These are phyloP conservation scores for Sialis fuliginosa DNA, from an alignment of 2,888 invertebrate genomes.

Conservation along the genomic window DNA sequence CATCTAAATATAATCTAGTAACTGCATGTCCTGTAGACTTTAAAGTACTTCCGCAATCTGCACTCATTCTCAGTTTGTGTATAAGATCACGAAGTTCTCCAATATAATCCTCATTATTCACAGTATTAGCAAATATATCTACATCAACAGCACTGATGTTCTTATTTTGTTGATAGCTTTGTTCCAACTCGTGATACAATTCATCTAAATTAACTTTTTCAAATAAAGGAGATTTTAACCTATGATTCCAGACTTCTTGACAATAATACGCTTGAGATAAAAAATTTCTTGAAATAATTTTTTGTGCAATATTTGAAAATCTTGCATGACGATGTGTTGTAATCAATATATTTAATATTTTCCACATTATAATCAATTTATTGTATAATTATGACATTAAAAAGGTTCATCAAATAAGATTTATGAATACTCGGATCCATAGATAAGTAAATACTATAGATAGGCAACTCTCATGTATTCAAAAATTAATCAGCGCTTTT, in stretches of 20 bases:
- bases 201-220: slow-evolving; percentile 41
- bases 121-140: slow-evolving; percentile 60
- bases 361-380: too few species aligned
- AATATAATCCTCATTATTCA: slow-evolving; percentile 33
- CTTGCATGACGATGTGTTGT: too few species aligned
- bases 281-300: slow-evolving; percentile 20
- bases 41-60: slow-evolving; percentile 48
- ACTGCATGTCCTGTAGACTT: slow-evolving; percentile 74
- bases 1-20: slow-evolving; percentile 38
- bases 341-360: too few species aligned
- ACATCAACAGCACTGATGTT: slow-evolving; percentile 62
- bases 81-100: slow-evolving; percentile 59
- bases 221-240: slow-evolving; percentile 41
- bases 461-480: too few species aligned
- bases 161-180: slow-evolving; percentile 39
- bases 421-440: too few species aligned
- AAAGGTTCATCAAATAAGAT: too few species aligned
- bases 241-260: slow-evolving; percentile 46
- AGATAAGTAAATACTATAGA: too few species aligned
- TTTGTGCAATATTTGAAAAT: too few species aligned
- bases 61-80: slow-evolving; percentile 51
- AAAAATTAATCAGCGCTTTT: too few species aligned
- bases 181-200: slow-evolving; percentile 52
- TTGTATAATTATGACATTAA: too few species aligned
- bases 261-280: slow-evolving; percentile 57